These are phyloP conservation scores for Solen grandis DNA, from an alignment of 1,140 invertebrate genomes.

Conservation along the genomic window DNA sequence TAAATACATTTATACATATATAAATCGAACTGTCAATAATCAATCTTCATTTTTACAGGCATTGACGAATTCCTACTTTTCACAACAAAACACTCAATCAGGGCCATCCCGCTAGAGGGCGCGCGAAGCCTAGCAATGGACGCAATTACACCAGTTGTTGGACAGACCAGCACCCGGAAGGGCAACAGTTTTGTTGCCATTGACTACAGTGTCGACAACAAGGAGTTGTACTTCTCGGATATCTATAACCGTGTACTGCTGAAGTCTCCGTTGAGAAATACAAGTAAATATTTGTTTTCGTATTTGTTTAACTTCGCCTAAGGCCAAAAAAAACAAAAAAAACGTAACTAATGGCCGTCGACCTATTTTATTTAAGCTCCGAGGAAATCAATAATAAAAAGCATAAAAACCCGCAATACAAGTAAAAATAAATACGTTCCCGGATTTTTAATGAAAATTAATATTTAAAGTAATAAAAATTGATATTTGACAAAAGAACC, in stretches of 20 bases:
- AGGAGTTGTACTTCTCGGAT: conserved; percentile 98
- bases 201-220: conserved; percentile 94
- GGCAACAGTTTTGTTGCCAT: conserved; percentile 96
- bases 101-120: conserved; percentile 90
- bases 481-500: too few relatives aligned
- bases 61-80: conserved; percentile 97
- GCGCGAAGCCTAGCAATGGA: conserved; percentile 84
- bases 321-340: background rate
- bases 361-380: too few relatives aligned
- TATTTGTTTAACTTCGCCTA: background rate
- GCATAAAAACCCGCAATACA: too few relatives aligned
- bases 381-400: too few relatives aligned
- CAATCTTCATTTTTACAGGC: conserved; percentile 82
- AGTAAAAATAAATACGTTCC: too few relatives aligned
- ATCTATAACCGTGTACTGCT: conserved; percentile 98
- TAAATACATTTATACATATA: too few relatives aligned
- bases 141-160: conserved; percentile 87
- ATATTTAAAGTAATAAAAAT: too few relatives aligned
- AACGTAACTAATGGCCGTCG: background rate
- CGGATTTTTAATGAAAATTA: too few relatives aligned
- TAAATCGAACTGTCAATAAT: too few relatives aligned
- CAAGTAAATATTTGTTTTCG: conserved; percentile 80
- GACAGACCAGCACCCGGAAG: conserved; percentile 85
- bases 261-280: conserved; percentile 93
- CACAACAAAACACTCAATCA: conserved; percentile 97